These are phyloP conservation scores for Hirtodrosophila confusa DNA, from an alignment of 2,888 invertebrate genomes.

Conservation along the genomic window DNA sequence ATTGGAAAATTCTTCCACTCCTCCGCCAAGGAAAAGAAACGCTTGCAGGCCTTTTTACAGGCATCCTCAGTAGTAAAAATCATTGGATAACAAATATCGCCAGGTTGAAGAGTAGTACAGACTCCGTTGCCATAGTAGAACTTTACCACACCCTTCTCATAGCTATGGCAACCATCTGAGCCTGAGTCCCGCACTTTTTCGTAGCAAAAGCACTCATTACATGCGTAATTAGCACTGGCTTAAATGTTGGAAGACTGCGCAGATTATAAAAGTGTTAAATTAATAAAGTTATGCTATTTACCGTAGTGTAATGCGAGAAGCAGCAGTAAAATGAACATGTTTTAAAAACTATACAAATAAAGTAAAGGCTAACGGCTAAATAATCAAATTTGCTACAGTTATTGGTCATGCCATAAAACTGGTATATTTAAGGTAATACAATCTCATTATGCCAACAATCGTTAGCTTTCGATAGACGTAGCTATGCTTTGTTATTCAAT, in stretches of 20 bases:
- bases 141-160: slow-evolving; percentile 7
- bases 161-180: slow-evolving; percentile 8
- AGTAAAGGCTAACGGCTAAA: not conserved
- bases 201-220: slow-evolving; percentile 40
- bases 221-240: not conserved
- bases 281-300: slow-evolving; percentile 2
- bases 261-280: not conserved
- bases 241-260: not conserved
- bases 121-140: slow-evolving; percentile 17
- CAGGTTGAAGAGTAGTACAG: slow-evolving; percentile 11
- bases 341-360: not conserved
- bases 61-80: not conserved
- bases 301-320: not conserved
- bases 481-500: no score
- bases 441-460: no score
- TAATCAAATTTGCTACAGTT: not conserved
- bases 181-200: not conserved
- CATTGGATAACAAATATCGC: slow-evolving; percentile 30
- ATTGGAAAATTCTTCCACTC: slow-evolving; percentile 7
- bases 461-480: no score
- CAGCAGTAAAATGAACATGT: not conserved
- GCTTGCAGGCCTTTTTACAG: slow-evolving; percentile 18
- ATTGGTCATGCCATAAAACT: not conserved
- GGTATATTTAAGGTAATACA: not conserved
- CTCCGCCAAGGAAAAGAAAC: not conserved